Percentiles rank a stretch among this genome's conserved stretches.
Evolutionary conservation across 2,888 invertebrate species (phyloP).

Genomic region (Drosophila ezoana): DNA sequence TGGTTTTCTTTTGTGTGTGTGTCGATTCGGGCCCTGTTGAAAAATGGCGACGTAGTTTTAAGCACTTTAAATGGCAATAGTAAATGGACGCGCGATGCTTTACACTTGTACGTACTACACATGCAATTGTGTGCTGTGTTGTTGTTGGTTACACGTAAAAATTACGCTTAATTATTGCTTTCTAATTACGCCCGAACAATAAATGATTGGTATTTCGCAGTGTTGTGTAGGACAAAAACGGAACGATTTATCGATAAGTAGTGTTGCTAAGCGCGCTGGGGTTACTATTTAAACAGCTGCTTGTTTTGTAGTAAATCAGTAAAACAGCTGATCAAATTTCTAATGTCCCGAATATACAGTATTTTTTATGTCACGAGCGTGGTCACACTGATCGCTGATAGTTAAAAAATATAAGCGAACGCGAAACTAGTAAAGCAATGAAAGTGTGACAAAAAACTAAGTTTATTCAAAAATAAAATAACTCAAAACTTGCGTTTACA

Average conservation of each 20-base stretch:
- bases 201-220: constrained; percentile 56
- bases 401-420: constrained; percentile 55
- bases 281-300: constrained; percentile 43
- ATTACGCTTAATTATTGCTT: constrained; percentile 75
- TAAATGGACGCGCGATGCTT: constrained; percentile 47
- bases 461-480: constrained; percentile 33
- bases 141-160: constrained; percentile 71
- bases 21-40: constrained; percentile 56
- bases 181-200: constrained; percentile 77
- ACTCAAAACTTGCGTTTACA: constrained; percentile 23
- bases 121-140: constrained; percentile 55
- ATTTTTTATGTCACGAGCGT: constrained; percentile 33
- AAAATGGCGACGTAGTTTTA: constrained; percentile 78
- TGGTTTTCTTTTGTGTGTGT: constrained; percentile 71
- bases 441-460: constrained; percentile 55
- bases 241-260: constrained; percentile 47
- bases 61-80: constrained; percentile 41
- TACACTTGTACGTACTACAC: constrained; percentile 41
- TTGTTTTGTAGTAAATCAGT: constrained; percentile 19
- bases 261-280: constrained; percentile 17
- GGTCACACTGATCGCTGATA: constrained; percentile 46
- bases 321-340: constrained; percentile 37
- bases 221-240: constrained; percentile 36
- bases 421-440: constrained; percentile 52
- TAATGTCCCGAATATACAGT: constrained; percentile 32